These are phyloP conservation scores for Harpagifer antarcticus DNA, from an alignment of 2,797 vertebrate genomes.

Conservation along the genomic window DNA sequence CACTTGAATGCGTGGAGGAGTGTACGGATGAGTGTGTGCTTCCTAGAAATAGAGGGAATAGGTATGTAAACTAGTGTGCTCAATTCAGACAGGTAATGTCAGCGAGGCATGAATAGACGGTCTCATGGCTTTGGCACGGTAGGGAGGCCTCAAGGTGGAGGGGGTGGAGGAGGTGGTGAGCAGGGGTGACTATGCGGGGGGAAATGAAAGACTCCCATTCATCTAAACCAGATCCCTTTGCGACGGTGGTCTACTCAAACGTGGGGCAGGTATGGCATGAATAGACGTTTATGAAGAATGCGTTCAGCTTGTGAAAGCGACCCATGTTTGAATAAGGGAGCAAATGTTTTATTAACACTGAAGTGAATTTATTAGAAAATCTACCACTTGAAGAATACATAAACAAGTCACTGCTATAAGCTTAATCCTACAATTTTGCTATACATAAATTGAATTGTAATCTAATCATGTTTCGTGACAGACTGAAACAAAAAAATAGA, in stretches of 20 bases:
- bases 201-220: slow-evolving; percentile 84
- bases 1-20: neutral
- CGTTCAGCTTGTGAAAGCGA: slow-evolving; percentile 49
- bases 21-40: slow-evolving; percentile 35
- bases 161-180: slow-evolving; percentile 55
- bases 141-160: slow-evolving; percentile 60
- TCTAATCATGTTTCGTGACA: neutral
- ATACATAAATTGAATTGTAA: neutral
- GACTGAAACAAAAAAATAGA: slow-evolving; percentile 1
- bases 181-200: slow-evolving; percentile 46
- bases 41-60: slow-evolving; percentile 19
- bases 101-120: slow-evolving; percentile 80
- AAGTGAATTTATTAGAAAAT: neutral
- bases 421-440: neutral
- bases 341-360: slow-evolving; percentile 18
- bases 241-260: slow-evolving; percentile 67
- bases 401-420: no score
- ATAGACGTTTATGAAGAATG: slow-evolving; percentile 75
- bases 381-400: neutral
- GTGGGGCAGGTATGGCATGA: slow-evolving; percentile 71
- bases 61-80: slow-evolving; percentile 37
- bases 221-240: slow-evolving; percentile 71
- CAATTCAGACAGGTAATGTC: slow-evolving; percentile 69
- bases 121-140: slow-evolving; percentile 68
- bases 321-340: slow-evolving; percentile 25